Conservation (phyloP, 2,113 vertebrate species). For the Rhinichthys klamathensis region DNA sequence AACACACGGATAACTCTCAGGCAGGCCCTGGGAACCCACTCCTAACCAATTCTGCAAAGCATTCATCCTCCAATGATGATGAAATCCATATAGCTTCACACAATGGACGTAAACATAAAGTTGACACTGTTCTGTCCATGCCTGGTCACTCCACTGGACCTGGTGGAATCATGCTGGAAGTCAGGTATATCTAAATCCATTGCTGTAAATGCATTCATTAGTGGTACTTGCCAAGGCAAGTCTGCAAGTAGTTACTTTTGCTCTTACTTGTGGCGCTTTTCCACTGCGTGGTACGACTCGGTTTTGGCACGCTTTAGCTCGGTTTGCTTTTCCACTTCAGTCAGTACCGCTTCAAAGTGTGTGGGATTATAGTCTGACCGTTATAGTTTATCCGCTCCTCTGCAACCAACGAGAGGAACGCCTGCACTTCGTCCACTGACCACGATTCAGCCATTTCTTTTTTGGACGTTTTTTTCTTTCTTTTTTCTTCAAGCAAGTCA, state of each 20-base stretch:
- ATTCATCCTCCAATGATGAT: neutral
- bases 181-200: slow-evolving; percentile 32
- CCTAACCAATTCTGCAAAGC: slow-evolving; percentile 26
- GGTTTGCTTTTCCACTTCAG: too few species aligned
- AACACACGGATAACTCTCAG: slow-evolving; percentile 15
- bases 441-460: too few species aligned
- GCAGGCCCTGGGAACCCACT: slow-evolving; percentile 49
- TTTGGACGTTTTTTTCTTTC: too few species aligned
- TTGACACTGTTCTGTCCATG: neutral
- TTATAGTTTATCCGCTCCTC: too few species aligned
- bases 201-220: neutral
- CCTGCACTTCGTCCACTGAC: too few species aligned
- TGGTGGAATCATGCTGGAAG: slow-evolving; percentile 12
- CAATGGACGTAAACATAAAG: neutral
- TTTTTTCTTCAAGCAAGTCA: too few species aligned
- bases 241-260: neutral
- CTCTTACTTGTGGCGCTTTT: too few species aligned
- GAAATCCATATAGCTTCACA: neutral
- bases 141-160: neutral
- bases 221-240: neutral
- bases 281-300: too few species aligned
- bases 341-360: too few species aligned
- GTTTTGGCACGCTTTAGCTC: too few species aligned
- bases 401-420: too few species aligned
- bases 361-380: too few species aligned